Conservation (phyloP, 1,140 invertebrate species). For the Zaprionus capensis region DNA sequence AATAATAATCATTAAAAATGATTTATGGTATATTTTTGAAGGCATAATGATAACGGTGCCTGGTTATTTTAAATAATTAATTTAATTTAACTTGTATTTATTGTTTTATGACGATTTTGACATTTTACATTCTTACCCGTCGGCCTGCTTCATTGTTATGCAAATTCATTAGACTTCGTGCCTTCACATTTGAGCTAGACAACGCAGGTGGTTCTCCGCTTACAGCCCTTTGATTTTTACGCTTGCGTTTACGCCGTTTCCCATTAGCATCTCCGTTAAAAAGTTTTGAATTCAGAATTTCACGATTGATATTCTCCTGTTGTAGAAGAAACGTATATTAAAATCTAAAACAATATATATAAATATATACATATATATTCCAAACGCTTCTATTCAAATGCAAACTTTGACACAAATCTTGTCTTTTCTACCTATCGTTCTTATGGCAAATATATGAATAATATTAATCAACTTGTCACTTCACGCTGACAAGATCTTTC, state of each 20-base stretch:
- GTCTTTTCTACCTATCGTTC: background rate
- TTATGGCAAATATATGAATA: too few species aligned
- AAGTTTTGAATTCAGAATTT: slow-evolving; percentile 82
- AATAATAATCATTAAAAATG: too few species aligned
- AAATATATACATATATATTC: background rate
- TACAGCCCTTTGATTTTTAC: slow-evolving; percentile 80
- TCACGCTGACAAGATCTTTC: too few species aligned
- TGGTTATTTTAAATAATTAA: too few species aligned
- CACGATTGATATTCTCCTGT: slow-evolving; percentile 83
- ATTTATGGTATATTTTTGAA: too few species aligned
- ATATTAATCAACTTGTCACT: too few species aligned
- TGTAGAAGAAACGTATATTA: background rate
- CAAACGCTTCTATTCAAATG: background rate
- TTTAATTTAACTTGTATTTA: background rate
- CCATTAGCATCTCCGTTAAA: slow-evolving; percentile 57
- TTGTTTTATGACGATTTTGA: background rate
- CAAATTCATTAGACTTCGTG: slow-evolving; percentile 94
- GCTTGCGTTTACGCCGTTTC: slow-evolving; percentile 65
- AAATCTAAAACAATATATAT: background rate
- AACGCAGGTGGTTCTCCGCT: slow-evolving; percentile 47
- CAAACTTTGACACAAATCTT: background rate
- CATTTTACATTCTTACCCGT: slow-evolving; percentile 88
- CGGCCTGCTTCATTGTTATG: slow-evolving; percentile 98
- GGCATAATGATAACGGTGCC: too few species aligned
- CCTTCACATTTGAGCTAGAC: slow-evolving; percentile 86